phyloP scores from a whole-genome alignment of 1,140 invertebrate genomes.

The Drosophila repleta region DNA sequence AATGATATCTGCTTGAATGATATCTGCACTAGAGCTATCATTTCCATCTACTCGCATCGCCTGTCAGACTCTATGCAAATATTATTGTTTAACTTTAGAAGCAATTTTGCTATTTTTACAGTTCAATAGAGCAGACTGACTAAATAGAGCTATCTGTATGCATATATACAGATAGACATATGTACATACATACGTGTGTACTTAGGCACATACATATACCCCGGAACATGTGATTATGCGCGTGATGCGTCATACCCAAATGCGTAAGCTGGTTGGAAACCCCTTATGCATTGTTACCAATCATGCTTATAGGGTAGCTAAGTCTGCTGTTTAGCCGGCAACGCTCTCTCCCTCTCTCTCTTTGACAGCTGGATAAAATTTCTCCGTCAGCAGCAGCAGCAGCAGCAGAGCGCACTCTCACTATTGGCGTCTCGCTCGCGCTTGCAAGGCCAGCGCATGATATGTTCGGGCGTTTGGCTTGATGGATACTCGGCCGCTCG shows the following conservation, averaged over 20 bases:
- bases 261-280: neutral
- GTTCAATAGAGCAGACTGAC: neutral
- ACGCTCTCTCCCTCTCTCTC: neutral
- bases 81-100: neutral
- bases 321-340: constrained; percentile 14
- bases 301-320: constrained; percentile 23
- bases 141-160: neutral
- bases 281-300: neutral
- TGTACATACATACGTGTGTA: neutral
- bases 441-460: neutral
- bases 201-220: neutral
- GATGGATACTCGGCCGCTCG: constrained; percentile 36
- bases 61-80: neutral
- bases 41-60: neutral
- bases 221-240: neutral
- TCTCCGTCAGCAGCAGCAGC: too few relatives aligned
- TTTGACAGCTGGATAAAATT: constrained; percentile 21
- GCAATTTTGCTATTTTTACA: constrained; percentile 7
- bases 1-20: neutral
- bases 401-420: constrained; percentile 10
- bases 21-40: too few relatives aligned
- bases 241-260: constrained; percentile 1
- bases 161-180: too few relatives aligned
- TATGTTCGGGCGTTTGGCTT: constrained; percentile 9
- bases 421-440: neutral